Conservation (phyloP, 30 jellyfish, hydroid and myxozoan species). For the Rhopilema esculentum region DNA sequence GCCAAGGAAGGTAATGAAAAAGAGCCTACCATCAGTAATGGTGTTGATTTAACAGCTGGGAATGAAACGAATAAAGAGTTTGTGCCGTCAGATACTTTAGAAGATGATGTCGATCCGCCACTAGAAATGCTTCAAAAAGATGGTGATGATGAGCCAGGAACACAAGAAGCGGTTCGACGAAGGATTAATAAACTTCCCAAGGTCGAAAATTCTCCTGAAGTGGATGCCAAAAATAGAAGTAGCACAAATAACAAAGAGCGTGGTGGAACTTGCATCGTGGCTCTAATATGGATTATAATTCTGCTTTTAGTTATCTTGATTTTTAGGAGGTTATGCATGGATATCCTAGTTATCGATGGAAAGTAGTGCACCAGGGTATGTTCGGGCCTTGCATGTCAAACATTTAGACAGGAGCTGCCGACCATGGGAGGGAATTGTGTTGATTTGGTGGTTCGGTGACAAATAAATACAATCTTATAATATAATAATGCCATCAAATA, state of each 20-base stretch:
- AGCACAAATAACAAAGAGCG: background rate
- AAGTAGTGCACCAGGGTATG: background rate
- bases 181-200: background rate
- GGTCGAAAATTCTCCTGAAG: background rate
- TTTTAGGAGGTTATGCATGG: conserved; percentile 82
- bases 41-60: background rate
- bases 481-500: too few species aligned
- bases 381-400: too few species aligned
- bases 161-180: background rate
- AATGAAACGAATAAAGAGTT: background rate
- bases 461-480: too few species aligned
- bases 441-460: too few species aligned
- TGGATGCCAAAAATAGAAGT: background rate
- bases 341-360: conserved; percentile 28
- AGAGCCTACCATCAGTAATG: background rate
- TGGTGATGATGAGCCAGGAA: background rate
- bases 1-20: background rate
- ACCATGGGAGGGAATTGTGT: too few species aligned
- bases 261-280: conserved; percentile 41
- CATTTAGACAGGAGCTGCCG: too few species aligned
- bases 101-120: background rate
- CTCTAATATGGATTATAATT: conserved; percentile 76
- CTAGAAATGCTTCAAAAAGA: background rate
- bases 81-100: background rate
- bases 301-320: conserved; percentile 63